Percentiles rank a stretch among this genome's conserved stretches.
These are phyloP conservation scores for Dasyornis broadbenti DNA, from an alignment of 2,113 vertebrate genomes.

Conservation along the genomic window DNA sequence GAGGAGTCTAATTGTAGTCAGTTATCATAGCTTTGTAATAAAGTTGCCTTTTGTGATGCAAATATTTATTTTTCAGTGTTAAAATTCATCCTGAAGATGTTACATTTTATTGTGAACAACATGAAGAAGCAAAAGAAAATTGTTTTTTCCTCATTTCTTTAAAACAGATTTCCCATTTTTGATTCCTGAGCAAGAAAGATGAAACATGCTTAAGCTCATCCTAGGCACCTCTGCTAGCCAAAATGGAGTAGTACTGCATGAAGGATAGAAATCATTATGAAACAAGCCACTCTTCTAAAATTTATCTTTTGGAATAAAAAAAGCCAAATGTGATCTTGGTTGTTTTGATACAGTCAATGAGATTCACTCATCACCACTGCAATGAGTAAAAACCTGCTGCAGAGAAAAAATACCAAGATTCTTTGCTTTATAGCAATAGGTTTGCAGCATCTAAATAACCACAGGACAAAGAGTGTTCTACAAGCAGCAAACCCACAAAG, in stretches of 20 bases:
- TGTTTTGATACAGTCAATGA: not conserved
- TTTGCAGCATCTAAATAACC: not conserved
- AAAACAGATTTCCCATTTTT: not conserved
- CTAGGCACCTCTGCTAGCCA: not conserved
- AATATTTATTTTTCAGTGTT: not conserved
- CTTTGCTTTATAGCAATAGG: not conserved
- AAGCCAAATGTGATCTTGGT: not conserved
- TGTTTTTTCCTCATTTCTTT: not conserved
- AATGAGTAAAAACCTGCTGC: not conserved
- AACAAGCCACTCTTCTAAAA: not conserved
- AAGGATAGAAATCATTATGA: not conserved
- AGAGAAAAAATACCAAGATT: not conserved
- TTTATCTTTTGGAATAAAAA: not conserved
- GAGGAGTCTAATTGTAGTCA: not conserved
- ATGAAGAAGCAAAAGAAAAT: not conserved
- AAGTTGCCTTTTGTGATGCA: not conserved
- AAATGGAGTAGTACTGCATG: not conserved
- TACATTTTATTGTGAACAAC: not conserved
- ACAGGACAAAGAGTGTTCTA: not conserved
- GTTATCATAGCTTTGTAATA: not conserved
- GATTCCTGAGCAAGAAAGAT: not conserved
- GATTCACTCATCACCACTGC: not conserved
- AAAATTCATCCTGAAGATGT: not conserved
- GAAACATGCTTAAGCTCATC: not conserved
- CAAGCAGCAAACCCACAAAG: not conserved